Evolutionary conservation across 2,113 vertebrate genomes (phyloP).

Genomic region (Labeo rohita): DNA sequence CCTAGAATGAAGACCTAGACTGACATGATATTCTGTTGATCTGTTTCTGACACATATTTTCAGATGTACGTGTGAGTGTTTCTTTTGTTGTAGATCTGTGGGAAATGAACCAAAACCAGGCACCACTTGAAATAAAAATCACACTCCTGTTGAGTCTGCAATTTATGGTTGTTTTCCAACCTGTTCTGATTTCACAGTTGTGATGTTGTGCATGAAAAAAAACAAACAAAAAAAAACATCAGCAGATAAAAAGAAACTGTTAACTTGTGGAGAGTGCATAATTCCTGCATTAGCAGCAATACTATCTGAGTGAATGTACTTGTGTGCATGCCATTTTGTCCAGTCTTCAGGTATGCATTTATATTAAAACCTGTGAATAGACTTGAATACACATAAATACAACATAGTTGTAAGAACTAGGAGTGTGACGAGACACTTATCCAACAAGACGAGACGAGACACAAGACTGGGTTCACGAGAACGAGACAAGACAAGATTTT

Average conservation of each 20-base stretch:
- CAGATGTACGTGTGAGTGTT: background rate
- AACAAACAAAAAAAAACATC: background rate
- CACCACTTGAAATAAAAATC: background rate
- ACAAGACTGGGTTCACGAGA: too few species aligned
- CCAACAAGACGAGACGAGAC: too few species aligned
- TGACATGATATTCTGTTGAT: background rate
- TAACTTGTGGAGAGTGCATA: background rate
- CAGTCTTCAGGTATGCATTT: background rate
- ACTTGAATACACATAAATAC: background rate
- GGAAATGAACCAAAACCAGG: constrained; percentile 1
- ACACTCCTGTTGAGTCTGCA: background rate
- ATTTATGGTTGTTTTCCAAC: background rate
- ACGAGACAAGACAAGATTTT: too few species aligned
- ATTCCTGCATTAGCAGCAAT: background rate
- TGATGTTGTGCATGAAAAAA: background rate
- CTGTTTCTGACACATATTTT: background rate
- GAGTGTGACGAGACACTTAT: too few species aligned
- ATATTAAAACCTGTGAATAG: background rate
- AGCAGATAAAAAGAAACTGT: background rate
- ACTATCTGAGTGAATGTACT: background rate
- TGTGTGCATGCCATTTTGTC: background rate
- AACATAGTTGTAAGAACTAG: background rate
- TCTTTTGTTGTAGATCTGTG: background rate
- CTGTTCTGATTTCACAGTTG: background rate
- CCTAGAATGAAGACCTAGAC: background rate